These are phyloP conservation scores for Tribolium madens DNA, from an alignment of 1,140 invertebrate species.

Conservation along the genomic window DNA sequence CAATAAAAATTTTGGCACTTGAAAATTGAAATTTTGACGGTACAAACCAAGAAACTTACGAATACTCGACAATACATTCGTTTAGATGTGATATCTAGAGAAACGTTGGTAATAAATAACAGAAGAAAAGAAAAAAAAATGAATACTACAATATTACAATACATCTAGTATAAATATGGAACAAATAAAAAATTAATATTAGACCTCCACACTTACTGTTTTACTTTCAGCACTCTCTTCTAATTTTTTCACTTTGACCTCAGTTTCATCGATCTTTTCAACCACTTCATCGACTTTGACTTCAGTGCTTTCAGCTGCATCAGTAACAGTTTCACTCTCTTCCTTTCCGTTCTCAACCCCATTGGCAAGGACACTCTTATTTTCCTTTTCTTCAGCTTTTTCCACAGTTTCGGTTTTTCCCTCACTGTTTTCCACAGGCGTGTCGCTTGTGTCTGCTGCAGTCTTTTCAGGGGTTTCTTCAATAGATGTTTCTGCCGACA, in stretches of 20 bases:
- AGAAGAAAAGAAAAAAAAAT: slow-evolving; percentile 40
- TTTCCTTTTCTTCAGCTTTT: slow-evolving; percentile 47
- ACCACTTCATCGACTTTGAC: neutral
- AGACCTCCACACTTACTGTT: slow-evolving; percentile 51
- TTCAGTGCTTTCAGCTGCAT: slow-evolving; percentile 2
- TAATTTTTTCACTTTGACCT: slow-evolving; percentile 51
- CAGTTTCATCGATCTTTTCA: slow-evolving; percentile 35
- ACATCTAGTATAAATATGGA: slow-evolving; percentile 45
- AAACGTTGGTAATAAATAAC: slow-evolving; percentile 31
- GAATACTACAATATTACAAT: slow-evolving; percentile 48
- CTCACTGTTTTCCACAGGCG: slow-evolving; percentile 24
- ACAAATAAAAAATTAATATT: slow-evolving; percentile 37
- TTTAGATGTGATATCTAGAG: slow-evolving; percentile 36
- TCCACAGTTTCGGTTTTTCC: neutral
- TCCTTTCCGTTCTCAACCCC: slow-evolving; percentile 48
- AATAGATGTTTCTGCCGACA: neutral
- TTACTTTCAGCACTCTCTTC: slow-evolving; percentile 49
- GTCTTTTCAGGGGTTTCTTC: neutral
- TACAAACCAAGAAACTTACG: slow-evolving; percentile 30
- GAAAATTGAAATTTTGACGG: slow-evolving; percentile 4
- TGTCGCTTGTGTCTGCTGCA: slow-evolving; percentile 1
- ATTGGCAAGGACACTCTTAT: slow-evolving; percentile 50
- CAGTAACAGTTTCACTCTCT: slow-evolving; percentile 23
- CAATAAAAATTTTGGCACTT: slow-evolving; percentile 36
- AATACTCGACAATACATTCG: slow-evolving; percentile 13